Conservation (phyloP, 2,888 invertebrate genomes). For the Sepiola atlantica region DNA sequence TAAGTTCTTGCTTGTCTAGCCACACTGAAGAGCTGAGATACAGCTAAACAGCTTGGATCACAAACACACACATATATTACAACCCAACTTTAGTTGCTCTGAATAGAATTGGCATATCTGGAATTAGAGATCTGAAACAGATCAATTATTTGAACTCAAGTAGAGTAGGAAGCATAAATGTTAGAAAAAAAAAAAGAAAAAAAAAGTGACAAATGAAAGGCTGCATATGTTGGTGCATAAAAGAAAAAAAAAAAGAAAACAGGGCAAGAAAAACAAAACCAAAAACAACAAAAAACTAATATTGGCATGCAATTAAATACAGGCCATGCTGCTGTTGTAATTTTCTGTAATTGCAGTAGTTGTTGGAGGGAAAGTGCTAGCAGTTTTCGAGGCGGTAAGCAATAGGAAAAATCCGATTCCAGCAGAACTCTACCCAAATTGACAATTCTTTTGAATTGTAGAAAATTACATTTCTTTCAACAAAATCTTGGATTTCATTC, state of each 20-base stretch:
- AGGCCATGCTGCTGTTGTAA: background rate
- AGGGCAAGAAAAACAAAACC: background rate
- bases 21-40: no score
- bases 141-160: background rate
- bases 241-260: no score
- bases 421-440: background rate
- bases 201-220: background rate
- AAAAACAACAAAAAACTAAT: background rate
- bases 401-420: background rate
- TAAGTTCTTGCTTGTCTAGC: no score
- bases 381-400: background rate
- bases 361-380: background rate
- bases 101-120: background rate
- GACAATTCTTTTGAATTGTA: background rate
- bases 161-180: background rate
- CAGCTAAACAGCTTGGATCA: no score
- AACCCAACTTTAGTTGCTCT: background rate
- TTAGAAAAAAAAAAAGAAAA: no score
- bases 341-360: background rate
- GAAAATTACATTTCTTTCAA: background rate
- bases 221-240: background rate
- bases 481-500: background rate
- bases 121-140: background rate
- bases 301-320: background rate
- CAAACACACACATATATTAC: background rate